These are phyloP conservation scores for Philypnodon macrostomus DNA, from an alignment of 2,797 vertebrate genomes.

Conservation along the genomic window DNA sequence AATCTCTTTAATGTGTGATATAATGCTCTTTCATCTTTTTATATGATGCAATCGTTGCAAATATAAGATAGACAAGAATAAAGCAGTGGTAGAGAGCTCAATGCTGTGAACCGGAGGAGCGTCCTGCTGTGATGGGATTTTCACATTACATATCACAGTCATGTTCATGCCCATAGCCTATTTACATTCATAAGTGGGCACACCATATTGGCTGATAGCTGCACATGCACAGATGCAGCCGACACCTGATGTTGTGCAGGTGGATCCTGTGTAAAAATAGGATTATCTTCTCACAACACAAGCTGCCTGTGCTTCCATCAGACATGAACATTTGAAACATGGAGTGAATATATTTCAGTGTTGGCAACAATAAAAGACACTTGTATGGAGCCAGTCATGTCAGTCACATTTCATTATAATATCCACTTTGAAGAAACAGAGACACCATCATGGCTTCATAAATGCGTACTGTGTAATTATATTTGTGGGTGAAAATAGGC, in stretches of 20 bases:
- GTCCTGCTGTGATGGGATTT: constrained; percentile 36
- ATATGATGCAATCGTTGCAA: constrained; percentile 46
- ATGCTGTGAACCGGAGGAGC: constrained; percentile 22
- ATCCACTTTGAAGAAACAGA: constrained; percentile 50
- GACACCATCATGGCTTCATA: constrained; percentile 39
- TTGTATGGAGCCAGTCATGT: constrained; percentile 41
- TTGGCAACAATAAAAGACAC: constrained; percentile 43
- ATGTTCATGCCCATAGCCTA: constrained; percentile 24
- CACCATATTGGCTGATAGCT: constrained; percentile 16
- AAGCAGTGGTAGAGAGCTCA: constrained; percentile 32
- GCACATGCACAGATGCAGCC: constrained; percentile 37
- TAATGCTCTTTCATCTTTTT: constrained; percentile 32
- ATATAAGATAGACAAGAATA: constrained; percentile 13
- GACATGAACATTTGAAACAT: constrained; percentile 8
- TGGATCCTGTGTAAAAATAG: constrained; percentile 28
- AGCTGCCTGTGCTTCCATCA: constrained; percentile 10
- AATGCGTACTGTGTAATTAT: constrained; percentile 65
- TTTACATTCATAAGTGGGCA: constrained; percentile 37
- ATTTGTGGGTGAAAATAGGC: constrained; percentile 66
- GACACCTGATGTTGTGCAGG: constrained; percentile 29
- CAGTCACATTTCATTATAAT: constrained; percentile 60
- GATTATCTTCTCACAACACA: constrained; percentile 33
- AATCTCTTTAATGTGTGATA: constrained; percentile 20
- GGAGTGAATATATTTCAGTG: constrained; percentile 40
- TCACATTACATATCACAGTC: constrained; percentile 37